Percentiles rank a stretch among this genome's conserved stretches.
Conservation (phyloP, 2,888 invertebrate genomes). For the Yponomeuta malinellus region DNA sequence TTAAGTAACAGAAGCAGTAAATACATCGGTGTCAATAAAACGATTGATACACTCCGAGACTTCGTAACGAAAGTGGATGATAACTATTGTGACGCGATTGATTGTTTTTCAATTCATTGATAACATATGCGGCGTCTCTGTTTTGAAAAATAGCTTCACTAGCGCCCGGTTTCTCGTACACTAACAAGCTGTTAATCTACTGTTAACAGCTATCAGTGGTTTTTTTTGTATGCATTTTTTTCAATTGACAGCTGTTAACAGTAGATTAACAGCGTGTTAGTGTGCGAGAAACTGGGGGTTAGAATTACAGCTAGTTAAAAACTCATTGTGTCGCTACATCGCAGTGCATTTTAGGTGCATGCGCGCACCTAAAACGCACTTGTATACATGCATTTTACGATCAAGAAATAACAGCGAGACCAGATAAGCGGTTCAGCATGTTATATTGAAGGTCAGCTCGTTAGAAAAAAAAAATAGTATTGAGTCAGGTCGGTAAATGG, state of each 20-base stretch:
- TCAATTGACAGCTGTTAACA: too few species aligned
- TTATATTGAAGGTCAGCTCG: neutral
- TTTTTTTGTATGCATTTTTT: too few species aligned
- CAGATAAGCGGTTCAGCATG: neutral
- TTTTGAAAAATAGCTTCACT: neutral
- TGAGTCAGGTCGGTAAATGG: neutral
- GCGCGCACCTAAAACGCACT: neutral
- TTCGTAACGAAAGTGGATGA: neutral
- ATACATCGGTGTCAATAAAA: neutral
- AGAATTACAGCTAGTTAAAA: neutral
- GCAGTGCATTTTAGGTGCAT: neutral
- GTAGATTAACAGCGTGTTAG: too few species aligned
- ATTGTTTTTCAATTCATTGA: neutral
- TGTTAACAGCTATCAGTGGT: too few species aligned
- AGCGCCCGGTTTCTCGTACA: too few species aligned
- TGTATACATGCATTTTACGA: neutral
- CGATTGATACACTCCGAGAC: neutral
- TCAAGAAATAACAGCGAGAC: neutral
- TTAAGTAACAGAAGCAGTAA: constrained; percentile 4
- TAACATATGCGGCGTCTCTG: neutral
- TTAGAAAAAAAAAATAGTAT: neutral
- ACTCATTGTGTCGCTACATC: neutral
- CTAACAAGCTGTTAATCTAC: too few species aligned
- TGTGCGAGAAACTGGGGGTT: too few species aligned
- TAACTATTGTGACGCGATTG: neutral